Evolutionary conservation across 2,113 vertebrate species (phyloP), one percentile per base, ranked within the genome.

Genomic region (Podarcis muralis): DNA sequence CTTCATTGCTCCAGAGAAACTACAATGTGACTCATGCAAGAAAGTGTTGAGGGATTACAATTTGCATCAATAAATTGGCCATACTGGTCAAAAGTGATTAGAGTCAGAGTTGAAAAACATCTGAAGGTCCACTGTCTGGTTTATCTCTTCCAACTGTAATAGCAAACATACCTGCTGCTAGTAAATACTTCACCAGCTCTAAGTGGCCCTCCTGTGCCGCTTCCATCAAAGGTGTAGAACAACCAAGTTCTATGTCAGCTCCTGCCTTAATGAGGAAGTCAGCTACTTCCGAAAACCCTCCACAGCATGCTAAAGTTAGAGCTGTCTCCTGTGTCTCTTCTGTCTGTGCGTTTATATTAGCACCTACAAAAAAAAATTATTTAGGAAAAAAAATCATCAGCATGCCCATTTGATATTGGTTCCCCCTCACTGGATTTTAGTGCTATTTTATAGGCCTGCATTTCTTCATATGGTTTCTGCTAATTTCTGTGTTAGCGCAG

Each of bases 301-400:
- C 99, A 87, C 99, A 99, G 95, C 99, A 99, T 3, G 99, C 99
- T 93, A 99, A 96, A 18, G 99, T 99, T 89, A 99, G 96, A 72
- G 99, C 99, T 0, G 99, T 99, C 94, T 99, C 99, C 94, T 99
- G 99, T 0, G 99, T 99, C 96, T 99, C 99, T 94, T 99, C 99
- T 48, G 99, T 99, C 96, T 99, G 99, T 40, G 99, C 99, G 86
- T 99, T 99, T 94, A 99, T 99, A 95, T 99, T 99, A 90, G 98
- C 98, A 96, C 99, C 99, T 99, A 91, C 15, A 91, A 88, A 95
- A 91, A 91, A 75, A 88, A 88, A 93, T 37, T 53, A 59, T 53
- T 35, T 81, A 87, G 32, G 62, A 8, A 84, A 43, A 37, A 87
- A 78, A 37, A 77, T 32, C 15, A 65, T 53, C 66, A 59, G 22